Base-by-base conservation (phyloP, 2,797 vertebrate genomes). In the Euphonia xanthogaster region DNA sequence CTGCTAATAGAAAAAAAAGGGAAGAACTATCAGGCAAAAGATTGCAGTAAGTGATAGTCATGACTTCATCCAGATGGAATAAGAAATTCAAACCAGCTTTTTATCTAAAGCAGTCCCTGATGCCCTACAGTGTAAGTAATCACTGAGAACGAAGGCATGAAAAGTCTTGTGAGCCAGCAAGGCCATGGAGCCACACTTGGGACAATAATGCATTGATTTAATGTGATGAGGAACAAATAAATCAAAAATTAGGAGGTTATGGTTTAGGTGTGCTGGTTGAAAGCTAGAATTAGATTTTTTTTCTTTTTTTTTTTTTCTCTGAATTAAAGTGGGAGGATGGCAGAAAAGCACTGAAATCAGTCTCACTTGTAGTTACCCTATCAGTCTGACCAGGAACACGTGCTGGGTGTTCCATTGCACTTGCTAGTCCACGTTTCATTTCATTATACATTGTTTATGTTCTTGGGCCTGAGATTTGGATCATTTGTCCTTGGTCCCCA, bases 371-470 rank as follows among this genome's bases (percentile, higher is more conserved):
- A 6, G 25, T 70, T 51, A 39, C 2, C 58, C 33, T 63, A 30
- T 63, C 58, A 27, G 9, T 30, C 58, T 79, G 30, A 70, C 57
- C 67, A 71, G 40, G 54, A 86, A 7, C n/a, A 23, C 0, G 6
- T 61, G 8, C 30, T 73, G 51, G 33, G 8, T 24, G 25, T 45
- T 71, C 35, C 72, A 50, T 14, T 54, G 37, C 21, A 31, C 30
- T 74, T 47, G n/a, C 17, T 54, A 42, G 42, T 42, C 42, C 42
- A 42, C 19, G 19, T 42, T 20, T 42, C 4, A 42, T 19, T 42
- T 24, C 14, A 33, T 4, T 2, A 22, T n/a, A 33, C 4, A 1
- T 16, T 33, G n/a, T 55, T 55, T 24, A 0, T 33, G 14, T 5
- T 55, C 54, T 33, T 24, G n/a, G n/a, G 54, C 9, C 54, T 33